Evolutionary conservation across 2,888 invertebrate genomes (phyloP).

Genomic region (Alentia gelatinosa): DNA sequence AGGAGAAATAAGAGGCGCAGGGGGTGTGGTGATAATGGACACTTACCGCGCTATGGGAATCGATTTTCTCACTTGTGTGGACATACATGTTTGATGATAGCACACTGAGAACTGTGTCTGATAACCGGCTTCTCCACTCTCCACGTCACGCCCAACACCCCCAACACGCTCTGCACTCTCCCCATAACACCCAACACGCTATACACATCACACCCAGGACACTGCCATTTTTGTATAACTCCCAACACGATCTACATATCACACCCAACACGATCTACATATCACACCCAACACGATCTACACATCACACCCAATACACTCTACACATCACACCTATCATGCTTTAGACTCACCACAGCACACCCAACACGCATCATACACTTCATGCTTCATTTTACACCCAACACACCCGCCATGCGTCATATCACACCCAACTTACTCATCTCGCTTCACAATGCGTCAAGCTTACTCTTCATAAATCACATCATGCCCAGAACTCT

Average conservation of each 20-base stretch:
- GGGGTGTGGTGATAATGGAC: background rate
- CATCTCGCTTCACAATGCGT: background rate
- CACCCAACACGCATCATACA: no score
- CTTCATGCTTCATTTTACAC: no score
- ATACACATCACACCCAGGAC: no score
- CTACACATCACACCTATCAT: background rate
- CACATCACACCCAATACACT: background rate
- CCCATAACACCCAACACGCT: no score
- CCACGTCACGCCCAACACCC: background rate
- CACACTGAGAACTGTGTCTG: background rate
- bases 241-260: no score
- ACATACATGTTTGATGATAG: background rate
- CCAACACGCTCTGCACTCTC: background rate
- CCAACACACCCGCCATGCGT: background rate
- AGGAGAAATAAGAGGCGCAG: background rate
- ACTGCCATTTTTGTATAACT: no score
- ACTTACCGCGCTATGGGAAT: background rate
- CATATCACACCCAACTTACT: background rate
- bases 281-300: background rate
- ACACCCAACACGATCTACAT: background rate
- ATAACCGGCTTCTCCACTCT: background rate
- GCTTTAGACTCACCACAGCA: background rate
- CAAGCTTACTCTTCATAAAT: background rate
- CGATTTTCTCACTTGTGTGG: background rate
- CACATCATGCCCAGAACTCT: background rate